Base-by-base conservation (phyloP, 2,113 vertebrate genomes). In the Sinocyclocheilus grahami region DNA sequence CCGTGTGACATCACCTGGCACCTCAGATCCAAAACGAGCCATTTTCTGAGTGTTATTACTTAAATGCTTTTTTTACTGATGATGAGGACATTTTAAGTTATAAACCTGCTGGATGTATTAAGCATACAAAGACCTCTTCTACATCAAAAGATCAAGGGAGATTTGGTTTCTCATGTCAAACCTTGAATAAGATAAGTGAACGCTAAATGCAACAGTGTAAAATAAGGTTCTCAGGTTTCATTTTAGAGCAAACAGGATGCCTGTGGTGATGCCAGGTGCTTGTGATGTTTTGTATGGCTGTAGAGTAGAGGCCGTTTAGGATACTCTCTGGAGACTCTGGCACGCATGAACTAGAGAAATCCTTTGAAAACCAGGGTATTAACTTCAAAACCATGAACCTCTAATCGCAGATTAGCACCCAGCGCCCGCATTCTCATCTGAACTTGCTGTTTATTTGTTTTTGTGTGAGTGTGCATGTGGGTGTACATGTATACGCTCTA, bases 361-460 rank as follows among this genome's bases (percentile, higher is more conserved):
- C 81, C 81, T 69, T 83, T 83, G 65, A 83, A 83, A 82, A 83
- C 18, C 81, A 83, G 42, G 79, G 81, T 83, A 67, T 87, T 72
- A 79, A 69, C 69, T 86, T 13, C 3, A 76, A 69, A 69, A 86
- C 76, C 69, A 62, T 63, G 75, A 84, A 77, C 77, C 86, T 20
- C n/a, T 87, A 85, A 85, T 85, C 77, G 4, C 76, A 53, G 82
- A 85, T 87, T 76, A 87, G 86, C 18, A 83, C 18, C 75, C 16
- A 67, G 75, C 3, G 18, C 18, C 7, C n/a, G 60, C 46, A 55
- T 85, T 62, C 42, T 75, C 30, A 65, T 42, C 74, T 71, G 10
- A 83, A 83, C 33, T 74, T 55, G 67, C 51, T 74, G 51, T 74
- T 72, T 83, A 24, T 74, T 83, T 83, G 67, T 83, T 83, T 83